phyloP scores from a whole-genome alignment of 2,113 vertebrate genomes.

The Axis porcinus region DNA sequence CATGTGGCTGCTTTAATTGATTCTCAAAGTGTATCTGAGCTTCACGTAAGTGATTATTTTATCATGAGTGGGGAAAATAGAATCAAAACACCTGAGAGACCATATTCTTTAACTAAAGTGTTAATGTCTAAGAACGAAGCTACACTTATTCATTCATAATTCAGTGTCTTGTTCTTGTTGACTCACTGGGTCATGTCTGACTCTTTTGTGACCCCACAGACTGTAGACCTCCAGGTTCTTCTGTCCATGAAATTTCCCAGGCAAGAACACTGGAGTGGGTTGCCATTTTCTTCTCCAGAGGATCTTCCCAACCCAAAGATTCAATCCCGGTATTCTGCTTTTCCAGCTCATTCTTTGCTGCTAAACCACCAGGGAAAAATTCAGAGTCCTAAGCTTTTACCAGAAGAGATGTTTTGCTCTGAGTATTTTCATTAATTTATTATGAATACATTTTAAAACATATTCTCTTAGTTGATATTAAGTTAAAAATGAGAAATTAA shows the following conservation, averaged over 20 bases:
- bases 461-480: not conserved
- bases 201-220: not conserved
- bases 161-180: not conserved
- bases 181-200: not conserved
- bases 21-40: not conserved
- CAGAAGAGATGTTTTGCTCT: not conserved
- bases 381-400: not conserved
- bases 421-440: not conserved
- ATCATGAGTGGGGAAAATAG: not conserved
- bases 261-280: not conserved
- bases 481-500: not conserved
- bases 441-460: not conserved
- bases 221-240: not conserved
- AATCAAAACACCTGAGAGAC: not conserved
- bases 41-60: not conserved
- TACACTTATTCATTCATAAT: not conserved
- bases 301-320: not conserved
- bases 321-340: not conserved
- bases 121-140: not conserved
- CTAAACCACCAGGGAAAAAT: not conserved
- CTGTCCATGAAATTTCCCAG: not conserved
- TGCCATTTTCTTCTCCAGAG: not conserved
- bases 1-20: not conserved
- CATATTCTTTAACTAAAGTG: not conserved
- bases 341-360: not conserved